Evolutionary conservation across 2,888 invertebrate genomes (phyloP).

Genomic region (Atethmia centrago): DNA sequence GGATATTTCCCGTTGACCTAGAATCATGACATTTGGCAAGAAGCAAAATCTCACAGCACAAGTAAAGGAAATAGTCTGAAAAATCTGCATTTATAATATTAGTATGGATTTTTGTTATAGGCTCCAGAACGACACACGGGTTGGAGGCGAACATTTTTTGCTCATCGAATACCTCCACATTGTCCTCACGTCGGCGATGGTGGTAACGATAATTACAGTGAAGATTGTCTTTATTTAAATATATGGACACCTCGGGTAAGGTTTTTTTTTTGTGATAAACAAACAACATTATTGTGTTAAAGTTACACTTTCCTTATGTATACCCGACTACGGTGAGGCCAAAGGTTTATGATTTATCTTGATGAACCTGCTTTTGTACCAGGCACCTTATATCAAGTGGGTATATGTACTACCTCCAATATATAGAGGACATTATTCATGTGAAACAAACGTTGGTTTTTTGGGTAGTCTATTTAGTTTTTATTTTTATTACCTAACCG

Average conservation of each 20-base stretch:
- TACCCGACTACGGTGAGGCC: background rate
- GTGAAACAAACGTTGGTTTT: no score
- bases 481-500: no score
- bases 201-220: constrained; percentile 85
- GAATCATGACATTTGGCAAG: background rate
- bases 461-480: no score
- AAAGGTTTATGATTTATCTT: background rate
- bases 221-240: constrained; percentile 97
- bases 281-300: background rate
- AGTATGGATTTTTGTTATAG: constrained; percentile 77
- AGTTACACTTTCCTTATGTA: background rate
- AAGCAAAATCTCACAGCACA: background rate
- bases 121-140: constrained; percentile 93
- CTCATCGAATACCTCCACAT: constrained; percentile 92
- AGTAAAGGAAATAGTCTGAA: background rate
- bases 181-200: constrained; percentile 91
- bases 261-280: background rate
- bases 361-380: background rate
- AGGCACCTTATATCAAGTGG: no score
- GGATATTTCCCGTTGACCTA: no score
- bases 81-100: background rate
- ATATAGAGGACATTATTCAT: no score
- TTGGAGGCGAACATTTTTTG: constrained; percentile 93
- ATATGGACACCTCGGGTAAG: constrained; percentile 96
- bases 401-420: no score